These are phyloP conservation scores for Plectropomus leopardus DNA, from an alignment of 2,113 vertebrate genomes.

Conservation along the genomic window DNA sequence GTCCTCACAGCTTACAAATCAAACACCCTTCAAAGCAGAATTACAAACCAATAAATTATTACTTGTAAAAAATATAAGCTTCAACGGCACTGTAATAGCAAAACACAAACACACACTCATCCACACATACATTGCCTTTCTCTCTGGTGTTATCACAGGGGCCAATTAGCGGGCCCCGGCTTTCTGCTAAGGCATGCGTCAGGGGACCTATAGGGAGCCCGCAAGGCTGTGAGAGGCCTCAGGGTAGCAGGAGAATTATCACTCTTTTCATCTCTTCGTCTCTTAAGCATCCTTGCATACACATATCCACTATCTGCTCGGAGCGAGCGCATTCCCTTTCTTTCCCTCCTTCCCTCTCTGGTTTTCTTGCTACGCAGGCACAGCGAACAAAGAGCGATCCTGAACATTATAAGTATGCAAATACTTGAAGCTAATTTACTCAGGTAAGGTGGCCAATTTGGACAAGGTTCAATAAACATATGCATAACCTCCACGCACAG, in stretches of 20 bases:
- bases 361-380: background rate
- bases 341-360: constrained; percentile 38
- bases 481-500: constrained; percentile 64
- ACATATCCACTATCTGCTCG: constrained; percentile 61
- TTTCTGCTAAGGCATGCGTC: constrained; percentile 76
- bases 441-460: constrained; percentile 30
- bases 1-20: constrained; percentile 70
- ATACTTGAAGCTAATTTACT: constrained; percentile 54
- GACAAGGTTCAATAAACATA: constrained; percentile 68
- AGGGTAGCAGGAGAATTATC: constrained; percentile 80
- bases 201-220: constrained; percentile 77
- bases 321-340: constrained; percentile 34
- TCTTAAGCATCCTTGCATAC: constrained; percentile 70
- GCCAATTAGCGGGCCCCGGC: constrained; percentile 80
- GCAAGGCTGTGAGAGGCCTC: constrained; percentile 74
- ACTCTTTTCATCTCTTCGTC: constrained; percentile 80
- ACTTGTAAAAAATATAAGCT: constrained; percentile 59
- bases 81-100: constrained; percentile 32
- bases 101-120: constrained; percentile 49
- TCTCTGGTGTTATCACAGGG: constrained; percentile 78
- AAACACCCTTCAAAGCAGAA: constrained; percentile 76
- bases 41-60: constrained; percentile 75
- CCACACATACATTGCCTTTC: constrained; percentile 43
- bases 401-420: constrained; percentile 39
- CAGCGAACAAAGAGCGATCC: constrained; percentile 54